Base-by-base conservation (phyloP, 2,113 vertebrate genomes). In the Hypomesus transpacificus region DNA sequence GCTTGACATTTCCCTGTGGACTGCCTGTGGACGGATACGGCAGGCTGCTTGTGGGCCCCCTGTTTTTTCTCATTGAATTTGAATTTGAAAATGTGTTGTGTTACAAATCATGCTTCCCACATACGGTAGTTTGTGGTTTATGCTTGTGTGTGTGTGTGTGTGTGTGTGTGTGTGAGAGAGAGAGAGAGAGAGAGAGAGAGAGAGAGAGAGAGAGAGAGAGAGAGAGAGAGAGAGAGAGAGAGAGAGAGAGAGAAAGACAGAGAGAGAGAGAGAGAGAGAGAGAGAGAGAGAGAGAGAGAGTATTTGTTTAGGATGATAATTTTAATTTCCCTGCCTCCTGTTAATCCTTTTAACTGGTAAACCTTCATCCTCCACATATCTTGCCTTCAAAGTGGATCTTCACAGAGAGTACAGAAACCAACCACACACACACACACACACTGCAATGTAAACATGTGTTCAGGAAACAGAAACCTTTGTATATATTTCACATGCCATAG, bases 1-100 rank as follows among this genome's bases (percentile, higher is more conserved):
- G 18, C 1, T 18, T 76, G 59, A 53, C 71, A 76, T 69, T 51
- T 75, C 64, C n/a, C 52, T 74, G 18, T 63, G 24, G 21, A 26
- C 64, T 73, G 21, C 22, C 22, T 68, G 34, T 34, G 31, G 46
- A 24, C 52, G 34, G 62, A 73, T 73, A 73, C 22, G 62, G 62
- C 39, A 51, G 21, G 17, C 20, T 70, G 56, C 46, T 20, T 21
- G n/a, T 59, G 54, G 26, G 22, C 58, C n/a, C 39, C 16, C 3
- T 14, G 50, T 22, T 8, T 51, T 46, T 8, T 0, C 4, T 46
- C 39, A 46, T 46, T 46, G 39, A 46, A 46, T 46, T 46, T 46
- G 39, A 46, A 46, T 6, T 46, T 46, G 39, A 46, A 6, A 4
- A 46, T 6, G 11, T 46, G 39, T 11, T 11, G 9, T 51, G 65